Evolutionary conservation across 2,797 vertebrate species (phyloP).

Genomic region (Luscinia megarhynchos): DNA sequence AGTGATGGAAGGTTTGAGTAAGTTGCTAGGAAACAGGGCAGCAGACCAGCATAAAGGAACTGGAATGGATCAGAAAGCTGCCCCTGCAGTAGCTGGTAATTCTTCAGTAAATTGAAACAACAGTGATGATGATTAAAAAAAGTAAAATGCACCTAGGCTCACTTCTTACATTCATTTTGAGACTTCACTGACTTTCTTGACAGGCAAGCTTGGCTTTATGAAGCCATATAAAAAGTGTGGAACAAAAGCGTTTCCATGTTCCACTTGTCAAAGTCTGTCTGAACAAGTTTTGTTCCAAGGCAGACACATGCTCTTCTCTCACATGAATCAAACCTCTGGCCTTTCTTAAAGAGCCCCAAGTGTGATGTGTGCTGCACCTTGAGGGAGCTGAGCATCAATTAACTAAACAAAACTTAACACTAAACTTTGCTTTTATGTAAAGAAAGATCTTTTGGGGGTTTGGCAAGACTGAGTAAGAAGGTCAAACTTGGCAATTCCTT

Average conservation of each 20-base stretch:
- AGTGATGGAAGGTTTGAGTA: slow-evolving; percentile 75
- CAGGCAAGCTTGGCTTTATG: background rate
- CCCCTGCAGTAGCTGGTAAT: slow-evolving; percentile 66
- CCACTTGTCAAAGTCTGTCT: slow-evolving; percentile 24
- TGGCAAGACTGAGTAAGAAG: background rate
- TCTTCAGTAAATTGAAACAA: slow-evolving; percentile 16
- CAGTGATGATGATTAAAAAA: background rate
- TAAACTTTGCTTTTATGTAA: slow-evolving; percentile 10
- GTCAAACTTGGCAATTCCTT: slow-evolving; percentile 29
- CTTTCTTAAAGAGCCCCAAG: background rate
- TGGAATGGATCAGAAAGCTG: slow-evolving; percentile 46
- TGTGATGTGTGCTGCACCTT: background rate
- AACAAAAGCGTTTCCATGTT: slow-evolving; percentile 46
- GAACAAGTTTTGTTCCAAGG: slow-evolving; percentile 18
- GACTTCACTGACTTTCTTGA: background rate
- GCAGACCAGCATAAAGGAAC: slow-evolving; percentile 46
- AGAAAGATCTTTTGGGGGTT: background rate
- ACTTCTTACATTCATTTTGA: background rate
- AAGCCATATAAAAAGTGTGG: background rate
- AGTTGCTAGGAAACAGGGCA: slow-evolving; percentile 82
- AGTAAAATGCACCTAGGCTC: background rate
- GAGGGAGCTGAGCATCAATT: background rate
- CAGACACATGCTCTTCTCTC: slow-evolving; percentile 16
- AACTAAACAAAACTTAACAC: background rate
- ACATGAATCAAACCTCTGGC: slow-evolving; percentile 10